Evolutionary conservation across 1,140 invertebrate genomes (phyloP).

Genomic region (Eriosoma lanigerum): DNA sequence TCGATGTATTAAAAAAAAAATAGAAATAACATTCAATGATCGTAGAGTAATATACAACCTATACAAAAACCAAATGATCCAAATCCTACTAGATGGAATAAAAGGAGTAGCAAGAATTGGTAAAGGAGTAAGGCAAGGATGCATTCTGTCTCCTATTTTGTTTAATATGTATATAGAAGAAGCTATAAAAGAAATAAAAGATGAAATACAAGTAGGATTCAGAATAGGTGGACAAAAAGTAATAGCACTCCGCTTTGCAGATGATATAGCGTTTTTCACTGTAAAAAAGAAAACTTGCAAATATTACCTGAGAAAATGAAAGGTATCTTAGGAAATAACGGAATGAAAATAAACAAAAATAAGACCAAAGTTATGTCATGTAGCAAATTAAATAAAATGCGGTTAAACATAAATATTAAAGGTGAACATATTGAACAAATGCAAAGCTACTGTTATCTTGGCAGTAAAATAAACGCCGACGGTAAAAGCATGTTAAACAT

Average conservation of each 20-base stretch:
- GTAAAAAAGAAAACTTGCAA: conserved; percentile 27
- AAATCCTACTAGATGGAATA: conserved; percentile 24
- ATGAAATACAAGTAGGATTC: conserved; percentile 30
- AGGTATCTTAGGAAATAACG: conserved; percentile 17
- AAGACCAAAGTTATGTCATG: conserved; percentile 49
- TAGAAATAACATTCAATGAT: conserved; percentile 30
- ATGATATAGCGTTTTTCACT: conserved; percentile 45
- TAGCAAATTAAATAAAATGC: conserved; percentile 34
- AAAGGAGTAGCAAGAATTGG: conserved; percentile 33
- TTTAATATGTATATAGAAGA: conserved; percentile 51
- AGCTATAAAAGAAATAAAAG: conserved; percentile 37
- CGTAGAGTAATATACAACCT: conserved; percentile 40
- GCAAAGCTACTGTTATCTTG: conserved; percentile 48
- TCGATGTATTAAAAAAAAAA: conserved; percentile 26
- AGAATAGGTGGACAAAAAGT: conserved; percentile 41
- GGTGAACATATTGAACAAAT: conserved; percentile 44
- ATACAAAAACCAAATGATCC: conserved; percentile 34
- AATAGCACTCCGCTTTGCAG: conserved; percentile 47
- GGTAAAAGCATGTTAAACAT: conserved; percentile 15
- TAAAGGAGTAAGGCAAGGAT: conserved; percentile 42
- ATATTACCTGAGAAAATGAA: conserved; percentile 1
- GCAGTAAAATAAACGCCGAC: conserved; percentile 47
- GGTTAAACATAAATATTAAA: conserved; percentile 46
- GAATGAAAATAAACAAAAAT: conserved; percentile 40
- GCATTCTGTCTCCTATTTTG: conserved; percentile 23